Percentiles rank a stretch among this genome's conserved stretches.
phyloP scores from a whole-genome alignment of 1,140 invertebrate genomes.

The Ips typographus region DNA sequence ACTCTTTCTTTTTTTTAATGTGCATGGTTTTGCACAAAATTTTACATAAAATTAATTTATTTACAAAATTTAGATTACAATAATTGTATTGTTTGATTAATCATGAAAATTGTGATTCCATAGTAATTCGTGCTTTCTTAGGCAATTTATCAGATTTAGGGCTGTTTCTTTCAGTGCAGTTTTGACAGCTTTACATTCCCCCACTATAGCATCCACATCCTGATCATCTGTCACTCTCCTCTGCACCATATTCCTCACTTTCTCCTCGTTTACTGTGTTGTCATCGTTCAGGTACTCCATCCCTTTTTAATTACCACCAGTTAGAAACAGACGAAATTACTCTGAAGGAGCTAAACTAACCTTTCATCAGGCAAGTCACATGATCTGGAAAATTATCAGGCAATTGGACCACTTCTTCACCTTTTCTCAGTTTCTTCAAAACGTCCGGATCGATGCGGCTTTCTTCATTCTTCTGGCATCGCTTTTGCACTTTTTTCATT shows the following conservation, averaged over 20 bases:
- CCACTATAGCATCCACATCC: conserved; percentile 10
- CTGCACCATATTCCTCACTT: conserved; percentile 6
- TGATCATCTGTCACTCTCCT: background rate
- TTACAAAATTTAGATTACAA: no score
- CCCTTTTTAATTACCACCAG: background rate
- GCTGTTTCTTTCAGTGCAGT: conserved; percentile 17
- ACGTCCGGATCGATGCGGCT: conserved; percentile 14
- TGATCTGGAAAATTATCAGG: conserved; percentile 20
- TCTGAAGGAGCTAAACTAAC: background rate
- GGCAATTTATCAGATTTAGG: conserved; percentile 18
- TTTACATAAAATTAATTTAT: no score
- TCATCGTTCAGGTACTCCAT: conserved; percentile 17
- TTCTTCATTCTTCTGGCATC: conserved; percentile 27
- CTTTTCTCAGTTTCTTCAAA: conserved; percentile 22
- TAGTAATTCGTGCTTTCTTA: background rate
- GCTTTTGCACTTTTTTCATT: conserved; percentile 17
- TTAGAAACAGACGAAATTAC: no score
- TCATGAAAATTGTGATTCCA: no score
- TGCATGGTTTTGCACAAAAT: no score
- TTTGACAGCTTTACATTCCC: conserved; percentile 1
- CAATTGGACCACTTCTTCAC: conserved; percentile 5
- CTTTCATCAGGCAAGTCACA: conserved; percentile 16
- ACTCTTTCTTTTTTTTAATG: no score
- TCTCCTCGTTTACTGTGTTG: conserved; percentile 16
- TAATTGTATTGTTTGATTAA: no score